phyloP scores from a whole-genome alignment of 92 coral and sea anemone species.

The Heteractis magnifica region DNA sequence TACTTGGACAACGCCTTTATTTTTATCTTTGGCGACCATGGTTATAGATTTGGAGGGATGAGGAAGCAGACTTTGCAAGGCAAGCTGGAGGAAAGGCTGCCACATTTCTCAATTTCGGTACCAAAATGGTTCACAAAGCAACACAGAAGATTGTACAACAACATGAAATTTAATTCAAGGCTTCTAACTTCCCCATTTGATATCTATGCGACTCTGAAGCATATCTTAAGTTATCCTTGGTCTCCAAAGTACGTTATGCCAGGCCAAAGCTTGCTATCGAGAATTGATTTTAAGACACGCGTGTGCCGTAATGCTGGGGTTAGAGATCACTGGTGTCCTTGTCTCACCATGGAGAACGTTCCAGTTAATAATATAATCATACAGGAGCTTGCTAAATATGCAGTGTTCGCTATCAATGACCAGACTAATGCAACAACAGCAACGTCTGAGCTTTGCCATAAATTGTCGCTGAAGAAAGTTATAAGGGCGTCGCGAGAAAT shows the following conservation, averaged over 20 bases:
- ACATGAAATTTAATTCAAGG: conserved; percentile 37
- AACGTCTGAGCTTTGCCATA: conserved; percentile 36
- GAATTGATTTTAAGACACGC: conserved; percentile 33
- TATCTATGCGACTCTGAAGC: conserved; percentile 55
- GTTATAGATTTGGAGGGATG: conserved; percentile 46
- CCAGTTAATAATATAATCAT: conserved; percentile 50
- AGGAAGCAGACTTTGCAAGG: conserved; percentile 64
- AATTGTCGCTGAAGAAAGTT: conserved; percentile 48
- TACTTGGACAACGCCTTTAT: conserved; percentile 40
- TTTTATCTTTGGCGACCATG: conserved; percentile 57
- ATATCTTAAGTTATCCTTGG: conserved; percentile 44
- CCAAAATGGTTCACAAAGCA: conserved; percentile 46
- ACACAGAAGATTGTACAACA: conserved; percentile 23
- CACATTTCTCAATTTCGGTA: conserved; percentile 52
- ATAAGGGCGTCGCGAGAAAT: conserved; percentile 70
- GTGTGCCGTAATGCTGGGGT: conserved; percentile 48
- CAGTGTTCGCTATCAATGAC: conserved; percentile 59
- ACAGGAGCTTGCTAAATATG: conserved; percentile 43
- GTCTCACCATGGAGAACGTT: conserved; percentile 54
- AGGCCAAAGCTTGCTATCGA: conserved; percentile 49
- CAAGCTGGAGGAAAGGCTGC: conserved; percentile 57
- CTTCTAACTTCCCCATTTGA: conserved; percentile 59
- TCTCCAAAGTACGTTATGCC: conserved; percentile 13
- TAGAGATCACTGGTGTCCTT: conserved; percentile 64
- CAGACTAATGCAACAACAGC: conserved; percentile 36